Evolutionary conservation across 2,797 vertebrate genomes (phyloP).

Genomic region (Clamator glandarius): DNA sequence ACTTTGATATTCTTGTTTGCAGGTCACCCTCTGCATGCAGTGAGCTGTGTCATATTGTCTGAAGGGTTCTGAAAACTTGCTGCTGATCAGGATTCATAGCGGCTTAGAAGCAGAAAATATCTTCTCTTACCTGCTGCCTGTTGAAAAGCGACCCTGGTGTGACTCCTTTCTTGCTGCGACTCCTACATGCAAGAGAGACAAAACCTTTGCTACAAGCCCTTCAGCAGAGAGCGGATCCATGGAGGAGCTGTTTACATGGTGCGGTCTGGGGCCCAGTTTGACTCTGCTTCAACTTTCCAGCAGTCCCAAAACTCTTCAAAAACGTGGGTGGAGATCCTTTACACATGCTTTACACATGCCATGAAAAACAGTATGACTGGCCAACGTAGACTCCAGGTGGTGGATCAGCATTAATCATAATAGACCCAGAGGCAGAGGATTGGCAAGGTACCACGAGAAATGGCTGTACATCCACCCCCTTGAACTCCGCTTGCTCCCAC

Average conservation of each 20-base stretch:
- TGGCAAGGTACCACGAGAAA: not conserved
- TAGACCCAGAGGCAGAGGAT: not conserved
- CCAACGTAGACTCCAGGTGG: conserved; percentile 47
- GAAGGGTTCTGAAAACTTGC: not conserved
- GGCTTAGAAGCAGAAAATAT: not conserved
- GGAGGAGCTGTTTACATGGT: not conserved
- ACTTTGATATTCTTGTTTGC: conserved; percentile 27
- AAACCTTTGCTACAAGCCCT: not conserved
- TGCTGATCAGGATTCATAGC: not conserved
- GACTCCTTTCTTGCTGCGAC: not conserved
- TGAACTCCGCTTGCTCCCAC: not conserved
- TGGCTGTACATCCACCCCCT: not conserved
- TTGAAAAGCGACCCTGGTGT: not conserved
- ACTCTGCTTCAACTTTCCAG: not conserved
- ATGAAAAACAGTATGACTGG: not conserved
- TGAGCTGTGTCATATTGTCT: not conserved
- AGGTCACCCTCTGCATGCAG: not conserved
- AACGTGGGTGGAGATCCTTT: conserved; percentile 37
- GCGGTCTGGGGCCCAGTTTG: not conserved
- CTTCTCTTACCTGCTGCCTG: not conserved
- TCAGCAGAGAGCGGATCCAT: not conserved
- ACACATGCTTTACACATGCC: conserved; percentile 40
- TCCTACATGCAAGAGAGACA: not conserved
- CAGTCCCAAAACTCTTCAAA: conserved; percentile 12
- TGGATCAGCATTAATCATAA: conserved; percentile 42